Percentiles rank a stretch among this genome's conserved stretches.
Conservation (phyloP, 2,888 invertebrate species). For the Ellobium chinense region DNA sequence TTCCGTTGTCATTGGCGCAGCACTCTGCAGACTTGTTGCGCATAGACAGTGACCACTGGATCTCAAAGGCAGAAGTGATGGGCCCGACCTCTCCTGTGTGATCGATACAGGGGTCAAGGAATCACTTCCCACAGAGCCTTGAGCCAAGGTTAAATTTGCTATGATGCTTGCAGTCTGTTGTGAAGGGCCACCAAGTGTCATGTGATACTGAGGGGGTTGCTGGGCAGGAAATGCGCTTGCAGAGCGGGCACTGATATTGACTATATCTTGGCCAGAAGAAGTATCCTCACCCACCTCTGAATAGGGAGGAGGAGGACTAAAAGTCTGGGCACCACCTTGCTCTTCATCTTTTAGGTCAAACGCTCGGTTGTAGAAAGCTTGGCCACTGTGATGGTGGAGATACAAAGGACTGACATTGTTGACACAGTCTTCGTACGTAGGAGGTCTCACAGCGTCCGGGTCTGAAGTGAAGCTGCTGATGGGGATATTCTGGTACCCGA, state of each 20-base stretch:
- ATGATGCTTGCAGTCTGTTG: no score
- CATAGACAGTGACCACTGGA: no score
- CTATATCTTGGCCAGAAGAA: not conserved
- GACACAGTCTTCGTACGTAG: constrained; percentile 41
- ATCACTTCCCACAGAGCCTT: no score
- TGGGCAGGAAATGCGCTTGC: not conserved
- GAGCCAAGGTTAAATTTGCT: no score
- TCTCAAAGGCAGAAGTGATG: no score
- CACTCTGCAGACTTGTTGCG: no score
- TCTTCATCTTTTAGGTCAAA: constrained; percentile 36
- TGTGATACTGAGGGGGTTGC: not conserved
- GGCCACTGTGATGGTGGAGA: constrained; percentile 5
- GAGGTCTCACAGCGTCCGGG: constrained; percentile 38
- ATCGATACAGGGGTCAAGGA: not conserved
- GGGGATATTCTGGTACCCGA: constrained; percentile 36
- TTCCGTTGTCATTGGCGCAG: no score
- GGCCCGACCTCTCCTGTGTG: not conserved
- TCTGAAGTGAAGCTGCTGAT: constrained; percentile 42
- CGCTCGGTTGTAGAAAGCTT: constrained; percentile 31
- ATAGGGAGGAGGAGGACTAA: constrained; percentile 43
- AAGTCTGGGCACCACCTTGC: not conserved
- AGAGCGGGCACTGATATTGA: not conserved
- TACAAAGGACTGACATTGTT: constrained; percentile 36
- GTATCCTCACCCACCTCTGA: not conserved
- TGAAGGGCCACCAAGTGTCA: not conserved